These are phyloP conservation scores for Muscicapa striata DNA, from an alignment of 2,797 vertebrate species.

Conservation along the genomic window DNA sequence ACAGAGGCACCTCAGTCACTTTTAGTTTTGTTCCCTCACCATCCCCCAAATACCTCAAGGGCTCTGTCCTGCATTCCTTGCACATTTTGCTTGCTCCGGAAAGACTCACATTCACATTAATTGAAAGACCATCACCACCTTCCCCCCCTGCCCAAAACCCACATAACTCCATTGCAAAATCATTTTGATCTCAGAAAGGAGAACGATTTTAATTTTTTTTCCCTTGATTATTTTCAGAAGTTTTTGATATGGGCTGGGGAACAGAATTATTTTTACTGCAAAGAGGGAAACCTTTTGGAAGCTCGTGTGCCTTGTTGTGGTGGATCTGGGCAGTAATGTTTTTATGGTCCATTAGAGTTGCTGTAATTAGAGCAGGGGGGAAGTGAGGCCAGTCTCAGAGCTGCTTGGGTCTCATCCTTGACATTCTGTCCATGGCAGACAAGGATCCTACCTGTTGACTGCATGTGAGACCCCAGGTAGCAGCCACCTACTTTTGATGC, in stretches of 20 bases:
- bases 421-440: not conserved
- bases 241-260: not conserved
- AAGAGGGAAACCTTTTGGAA: not conserved
- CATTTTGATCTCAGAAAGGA: not conserved
- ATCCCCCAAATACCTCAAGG: constrained; percentile 62
- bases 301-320: not conserved
- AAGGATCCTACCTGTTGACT: not conserved
- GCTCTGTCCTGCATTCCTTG: constrained; percentile 48
- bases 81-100: not conserved
- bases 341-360: not conserved
- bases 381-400: not conserved
- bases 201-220: not conserved
- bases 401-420: accelerated
- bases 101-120: not conserved
- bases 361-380: not conserved
- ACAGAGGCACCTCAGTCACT: constrained; percentile 25
- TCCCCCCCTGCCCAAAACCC: not conserved
- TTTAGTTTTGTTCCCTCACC: constrained; percentile 46
- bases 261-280: not conserved
- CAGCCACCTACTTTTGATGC: not conserved
- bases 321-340: not conserved
- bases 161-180: not conserved
- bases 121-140: not conserved
- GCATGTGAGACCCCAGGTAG: accelerated
- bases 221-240: not conserved